Evolutionary conservation across 2,797 vertebrate species (phyloP), one percentile per base, ranked within the genome.

Genomic region (Synaphobranchus kaupii): DNA sequence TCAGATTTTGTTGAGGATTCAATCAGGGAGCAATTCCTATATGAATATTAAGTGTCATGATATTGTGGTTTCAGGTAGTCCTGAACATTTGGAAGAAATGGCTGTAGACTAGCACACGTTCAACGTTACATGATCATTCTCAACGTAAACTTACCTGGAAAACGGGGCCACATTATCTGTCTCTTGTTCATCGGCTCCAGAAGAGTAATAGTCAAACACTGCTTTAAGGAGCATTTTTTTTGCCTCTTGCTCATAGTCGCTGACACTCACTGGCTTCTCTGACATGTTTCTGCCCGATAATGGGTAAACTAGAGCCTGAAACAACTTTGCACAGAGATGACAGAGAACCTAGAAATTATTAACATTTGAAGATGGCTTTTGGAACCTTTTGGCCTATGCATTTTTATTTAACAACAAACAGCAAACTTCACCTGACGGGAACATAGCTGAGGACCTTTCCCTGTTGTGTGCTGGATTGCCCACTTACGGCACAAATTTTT

Each of bases 191-290:
- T 97, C 96, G 0, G 97, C 97, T 86, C 97, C 97, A 0, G 97
- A 97, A 1, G 88, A 91, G 85, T 97, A 98, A 90, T 98, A 98
- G 89, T 98, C 97, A 6, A 95, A 97, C 20, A 97, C 92, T 0
- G 96, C 93, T 90, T 97, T 97, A 1, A 92, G 96, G 71, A 98
- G 95, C 12, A 93, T 88, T 22, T 84, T 90, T 89, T 94, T 95
- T 6, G 97, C 97, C n/a, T 94, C 85, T 4, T 93, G 91, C 89
- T 97, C 97, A 89, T 96, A 97, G 87, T 98, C 97, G 52, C 90
- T 90, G 86, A 97, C 82, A 89, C 97, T 97, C 88, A 96, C 93
- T 25, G 92, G 93, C 81, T 91, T 95, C 63, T 88, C 93, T 8
- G 95, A 93, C 97, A 97, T 97, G 28, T 88, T 90, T 60, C 52